phyloP scores from a whole-genome alignment of 2,797 vertebrate species.

The Melanotaenia trifasciata region DNA sequence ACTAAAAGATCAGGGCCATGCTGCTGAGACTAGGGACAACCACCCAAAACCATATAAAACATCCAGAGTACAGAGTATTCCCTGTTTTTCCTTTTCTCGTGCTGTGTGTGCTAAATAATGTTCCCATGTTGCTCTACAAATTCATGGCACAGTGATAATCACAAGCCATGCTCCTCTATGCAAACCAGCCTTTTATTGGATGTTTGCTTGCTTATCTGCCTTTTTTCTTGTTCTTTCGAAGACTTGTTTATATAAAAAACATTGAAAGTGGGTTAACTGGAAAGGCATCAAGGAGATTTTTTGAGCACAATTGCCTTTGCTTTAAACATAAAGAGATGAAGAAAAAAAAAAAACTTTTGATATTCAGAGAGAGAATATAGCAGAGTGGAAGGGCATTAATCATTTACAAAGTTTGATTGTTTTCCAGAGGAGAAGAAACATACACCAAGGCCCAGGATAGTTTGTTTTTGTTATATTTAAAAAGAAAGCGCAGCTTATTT shows the following conservation, averaged over 20 bases:
- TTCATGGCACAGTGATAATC: slow-evolving; percentile 56
- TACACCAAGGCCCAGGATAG: slow-evolving; percentile 79
- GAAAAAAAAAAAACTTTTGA: slow-evolving; percentile 70
- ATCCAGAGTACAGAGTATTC: slow-evolving; percentile 12
- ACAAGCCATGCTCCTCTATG: slow-evolving; percentile 55
- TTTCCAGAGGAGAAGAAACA: slow-evolving; percentile 83
- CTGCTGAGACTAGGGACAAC: slow-evolving; percentile 21
- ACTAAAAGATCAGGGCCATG: slow-evolving; percentile 36
- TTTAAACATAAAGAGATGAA: slow-evolving; percentile 74
- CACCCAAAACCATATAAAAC: slow-evolving; percentile 15
- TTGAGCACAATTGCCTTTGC: slow-evolving; percentile 82
- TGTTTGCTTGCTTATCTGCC: slow-evolving; percentile 68
- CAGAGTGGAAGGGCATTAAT: slow-evolving; percentile 81
- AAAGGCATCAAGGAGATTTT: slow-evolving; percentile 85
- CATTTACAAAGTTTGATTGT: slow-evolving; percentile 87
- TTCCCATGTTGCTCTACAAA: slow-evolving; percentile 60
- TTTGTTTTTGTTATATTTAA: slow-evolving; percentile 84
- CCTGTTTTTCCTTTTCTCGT: slow-evolving; percentile 15
- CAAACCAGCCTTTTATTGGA: slow-evolving; percentile 66
- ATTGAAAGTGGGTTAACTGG: slow-evolving; percentile 85
- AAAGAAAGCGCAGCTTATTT: slow-evolving; percentile 79
- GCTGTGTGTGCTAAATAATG: slow-evolving; percentile 56
- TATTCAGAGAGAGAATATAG: slow-evolving; percentile 83
- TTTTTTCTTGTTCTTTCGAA: slow-evolving; percentile 66
- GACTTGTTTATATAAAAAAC: slow-evolving; percentile 79